Evolutionary conservation across 2,797 vertebrate genomes (phyloP).

Genomic region (Manis crassicaudata): DNA sequence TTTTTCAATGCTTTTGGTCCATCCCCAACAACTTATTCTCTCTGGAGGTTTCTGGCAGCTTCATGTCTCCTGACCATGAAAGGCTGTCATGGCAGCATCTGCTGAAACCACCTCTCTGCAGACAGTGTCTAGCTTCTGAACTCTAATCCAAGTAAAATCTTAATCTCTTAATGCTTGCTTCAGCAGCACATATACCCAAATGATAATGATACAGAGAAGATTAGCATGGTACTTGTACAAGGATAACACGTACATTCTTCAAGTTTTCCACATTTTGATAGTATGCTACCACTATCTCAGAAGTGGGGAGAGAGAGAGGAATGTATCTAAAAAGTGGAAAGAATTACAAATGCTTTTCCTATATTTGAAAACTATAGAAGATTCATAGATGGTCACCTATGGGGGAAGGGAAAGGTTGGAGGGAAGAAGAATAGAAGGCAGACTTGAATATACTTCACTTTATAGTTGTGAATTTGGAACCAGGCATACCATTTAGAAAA

Average conservation of each 20-base stretch:
- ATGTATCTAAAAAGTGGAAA: background rate
- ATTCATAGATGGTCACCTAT: background rate
- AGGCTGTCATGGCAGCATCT: background rate
- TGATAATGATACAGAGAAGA: background rate
- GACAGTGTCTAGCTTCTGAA: background rate
- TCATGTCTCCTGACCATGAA: background rate
- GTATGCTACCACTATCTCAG: background rate
- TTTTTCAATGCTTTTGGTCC: background rate
- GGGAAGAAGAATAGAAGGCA: background rate
- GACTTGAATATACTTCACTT: background rate
- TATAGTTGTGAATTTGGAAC: constrained; percentile 40
- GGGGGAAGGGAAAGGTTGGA: background rate
- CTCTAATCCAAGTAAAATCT: background rate
- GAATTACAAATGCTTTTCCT: constrained; percentile 7
- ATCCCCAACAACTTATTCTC: background rate
- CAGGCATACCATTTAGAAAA: background rate
- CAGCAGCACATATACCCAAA: background rate
- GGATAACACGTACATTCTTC: background rate
- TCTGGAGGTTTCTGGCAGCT: background rate
- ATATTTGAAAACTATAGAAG: background rate
- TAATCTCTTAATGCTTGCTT: background rate
- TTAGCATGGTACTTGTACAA: background rate
- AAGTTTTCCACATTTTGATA: background rate
- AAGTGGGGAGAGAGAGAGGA: background rate
- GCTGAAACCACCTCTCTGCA: background rate